phyloP scores from a whole-genome alignment of 2,113 vertebrate genomes.

The Callithrix jacchus region DNA sequence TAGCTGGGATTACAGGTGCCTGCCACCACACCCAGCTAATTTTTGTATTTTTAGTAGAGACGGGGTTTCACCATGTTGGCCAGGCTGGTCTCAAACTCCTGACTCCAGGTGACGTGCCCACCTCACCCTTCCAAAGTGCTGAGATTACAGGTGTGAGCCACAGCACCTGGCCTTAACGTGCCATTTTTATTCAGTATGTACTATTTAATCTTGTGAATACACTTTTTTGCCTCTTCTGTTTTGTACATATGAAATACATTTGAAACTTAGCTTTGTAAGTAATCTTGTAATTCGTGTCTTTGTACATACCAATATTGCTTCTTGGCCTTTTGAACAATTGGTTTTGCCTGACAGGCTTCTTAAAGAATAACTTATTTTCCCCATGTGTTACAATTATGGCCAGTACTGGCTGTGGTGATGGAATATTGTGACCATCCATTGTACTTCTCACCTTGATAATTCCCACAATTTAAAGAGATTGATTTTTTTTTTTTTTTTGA shows the following conservation, averaged over 20 bases:
- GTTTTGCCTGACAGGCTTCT: neutral
- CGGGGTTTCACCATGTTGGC: too few species aligned
- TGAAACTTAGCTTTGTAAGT: neutral
- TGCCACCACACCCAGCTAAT: too few species aligned
- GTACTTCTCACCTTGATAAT: neutral
- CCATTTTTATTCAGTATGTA: neutral
- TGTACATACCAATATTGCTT: neutral
- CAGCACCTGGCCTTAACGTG: neutral
- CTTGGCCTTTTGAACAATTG: neutral
- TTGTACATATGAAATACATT: neutral
- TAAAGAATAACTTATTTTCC: neutral
- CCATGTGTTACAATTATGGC: neutral
- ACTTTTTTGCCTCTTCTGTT: neutral
- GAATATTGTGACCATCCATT: neutral
- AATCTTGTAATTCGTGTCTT: neutral
- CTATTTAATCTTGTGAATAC: neutral
- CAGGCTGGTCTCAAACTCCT: too few species aligned
- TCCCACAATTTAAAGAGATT: neutral
- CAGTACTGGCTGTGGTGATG: neutral
- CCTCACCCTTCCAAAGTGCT: too few species aligned
- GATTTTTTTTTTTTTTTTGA: too few species aligned
- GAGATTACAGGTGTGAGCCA: too few species aligned
- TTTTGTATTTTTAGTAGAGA: too few species aligned
- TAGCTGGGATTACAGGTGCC: too few species aligned
- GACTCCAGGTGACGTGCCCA: too few species aligned